Conservation (phyloP, 2,888 invertebrate species). For the Folsomia manolachei region DNA sequence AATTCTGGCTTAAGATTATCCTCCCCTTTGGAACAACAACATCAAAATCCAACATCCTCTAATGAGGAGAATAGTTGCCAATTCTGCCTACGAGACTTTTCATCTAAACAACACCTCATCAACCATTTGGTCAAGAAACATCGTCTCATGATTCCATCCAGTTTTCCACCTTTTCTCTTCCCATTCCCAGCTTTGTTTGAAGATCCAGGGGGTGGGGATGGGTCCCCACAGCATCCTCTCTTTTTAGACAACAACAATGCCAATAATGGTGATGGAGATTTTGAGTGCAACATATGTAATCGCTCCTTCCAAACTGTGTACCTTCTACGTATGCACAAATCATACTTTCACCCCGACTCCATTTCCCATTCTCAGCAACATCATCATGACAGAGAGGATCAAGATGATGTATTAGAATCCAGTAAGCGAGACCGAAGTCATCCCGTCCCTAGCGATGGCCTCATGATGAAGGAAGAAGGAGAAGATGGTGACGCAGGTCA, state of each 20-base stretch:
- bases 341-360: conserved; percentile 54
- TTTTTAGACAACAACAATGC: conserved; percentile 42
- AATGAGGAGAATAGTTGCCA: conserved; percentile 45
- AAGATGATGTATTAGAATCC: conserved; percentile 26
- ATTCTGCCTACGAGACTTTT: conserved; percentile 48
- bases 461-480: neutral
- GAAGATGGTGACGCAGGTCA: neutral
- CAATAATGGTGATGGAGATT: conserved; percentile 45
- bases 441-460: neutral
- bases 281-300: conserved; percentile 54
- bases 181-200: conserved; percentile 39
- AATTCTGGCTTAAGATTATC: conserved; percentile 37
- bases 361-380: neutral
- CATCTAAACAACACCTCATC: conserved; percentile 38
- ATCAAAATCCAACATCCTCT: conserved; percentile 28
- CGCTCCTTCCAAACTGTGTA: conserved; percentile 54
- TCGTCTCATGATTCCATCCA: conserved; percentile 41
- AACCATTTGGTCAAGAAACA: conserved; percentile 47
- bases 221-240: neutral
- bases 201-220: conserved; percentile 17
- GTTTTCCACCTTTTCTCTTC: conserved; percentile 46
- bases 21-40: conserved; percentile 38
- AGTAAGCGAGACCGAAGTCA: conserved; percentile 24
- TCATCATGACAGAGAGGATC: neutral
- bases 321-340: conserved; percentile 56